These are phyloP conservation scores for Drosophila ananassae DNA, from an alignment of 1,140 invertebrate species.

Conservation along the genomic window DNA sequence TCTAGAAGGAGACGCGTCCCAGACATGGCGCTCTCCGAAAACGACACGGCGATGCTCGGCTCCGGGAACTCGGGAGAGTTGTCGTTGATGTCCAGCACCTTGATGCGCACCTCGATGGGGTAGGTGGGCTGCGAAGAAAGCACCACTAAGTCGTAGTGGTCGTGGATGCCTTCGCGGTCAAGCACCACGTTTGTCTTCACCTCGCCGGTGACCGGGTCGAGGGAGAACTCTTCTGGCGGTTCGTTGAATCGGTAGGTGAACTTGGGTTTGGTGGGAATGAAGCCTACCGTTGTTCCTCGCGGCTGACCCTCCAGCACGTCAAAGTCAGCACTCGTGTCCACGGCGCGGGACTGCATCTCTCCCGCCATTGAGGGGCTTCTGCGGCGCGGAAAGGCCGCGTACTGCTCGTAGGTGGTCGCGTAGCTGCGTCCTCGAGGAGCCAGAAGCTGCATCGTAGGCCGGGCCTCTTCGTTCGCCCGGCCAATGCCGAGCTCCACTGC, in stretches of 20 bases:
- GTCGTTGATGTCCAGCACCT: conserved; percentile 94
- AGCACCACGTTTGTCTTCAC: conserved; percentile 92
- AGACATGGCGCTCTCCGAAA: conserved; percentile 95
- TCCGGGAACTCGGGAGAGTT: conserved; percentile 96
- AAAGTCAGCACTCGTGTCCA: conserved; percentile 93
- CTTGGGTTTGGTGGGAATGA: conserved; percentile 93
- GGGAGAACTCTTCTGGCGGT: conserved; percentile 91
- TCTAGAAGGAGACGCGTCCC: conserved; percentile 94
- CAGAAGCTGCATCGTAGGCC: conserved; percentile 37
- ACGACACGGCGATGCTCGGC: conserved; percentile 91
- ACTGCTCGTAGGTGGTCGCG: conserved; percentile 73
- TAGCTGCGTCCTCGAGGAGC: conserved; percentile 67
- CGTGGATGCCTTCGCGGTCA: conserved; percentile 92
- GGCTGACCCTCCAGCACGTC: conserved; percentile 93
- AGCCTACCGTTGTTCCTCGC: conserved; percentile 91
- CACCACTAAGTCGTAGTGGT: conserved; percentile 94
- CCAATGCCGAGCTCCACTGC: conserved; percentile 9
- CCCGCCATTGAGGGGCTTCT: conserved; percentile 80
- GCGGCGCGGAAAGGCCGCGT: conserved; percentile 72
- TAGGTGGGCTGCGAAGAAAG: conserved; percentile 96
- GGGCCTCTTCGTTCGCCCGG: conserved; percentile 14
- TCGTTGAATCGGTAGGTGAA: conserved; percentile 97
- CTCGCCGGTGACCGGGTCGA: conserved; percentile 92
- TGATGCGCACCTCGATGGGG: conserved; percentile 95
- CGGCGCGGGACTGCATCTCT: conserved; percentile 93